A percentile compares a stretch with the other conserved stretches of the same genome.
These are phyloP conservation scores for Bettongia penicillata DNA, from an alignment of 2,113 vertebrate species.

Conservation along the genomic window DNA sequence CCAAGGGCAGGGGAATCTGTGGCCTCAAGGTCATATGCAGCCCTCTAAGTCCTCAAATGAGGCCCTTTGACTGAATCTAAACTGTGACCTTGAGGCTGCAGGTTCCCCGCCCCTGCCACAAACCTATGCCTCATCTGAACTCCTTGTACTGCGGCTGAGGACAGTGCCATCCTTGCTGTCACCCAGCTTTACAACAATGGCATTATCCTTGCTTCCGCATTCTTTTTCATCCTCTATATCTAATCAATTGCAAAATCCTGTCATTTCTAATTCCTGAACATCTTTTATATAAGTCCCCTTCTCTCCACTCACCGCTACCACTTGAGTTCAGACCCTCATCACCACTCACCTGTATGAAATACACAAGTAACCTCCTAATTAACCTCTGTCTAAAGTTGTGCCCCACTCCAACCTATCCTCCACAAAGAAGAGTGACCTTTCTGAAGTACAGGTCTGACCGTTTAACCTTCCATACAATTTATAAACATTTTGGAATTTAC, in stretches of 20 bases:
- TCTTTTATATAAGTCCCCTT: neutral
- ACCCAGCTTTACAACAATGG: neutral
- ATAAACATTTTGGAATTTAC: neutral
- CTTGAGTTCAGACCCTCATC: neutral
- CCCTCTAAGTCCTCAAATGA: no score
- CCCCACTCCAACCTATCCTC: neutral
- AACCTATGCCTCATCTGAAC: neutral
- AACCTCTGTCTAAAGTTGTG: neutral
- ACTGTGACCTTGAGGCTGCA: no score
- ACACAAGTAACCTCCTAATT: neutral
- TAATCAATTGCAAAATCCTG: neutral
- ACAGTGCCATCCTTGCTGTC: neutral
- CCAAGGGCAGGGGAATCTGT: no score
- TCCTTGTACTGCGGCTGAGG: neutral
- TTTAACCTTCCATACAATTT: neutral
- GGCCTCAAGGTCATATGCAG: no score
- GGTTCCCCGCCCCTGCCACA: no score
- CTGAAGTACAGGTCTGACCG: neutral
- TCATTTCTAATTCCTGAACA: neutral
- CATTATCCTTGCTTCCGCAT: neutral
- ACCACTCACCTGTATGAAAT: neutral
- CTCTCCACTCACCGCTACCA: neutral
- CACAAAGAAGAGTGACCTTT: neutral
- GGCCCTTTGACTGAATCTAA: no score
- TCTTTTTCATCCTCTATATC: neutral